Evolutionary conservation across 1,140 invertebrate genomes (phyloP).

Genomic region (Meloidogyne floridensis): DNA sequence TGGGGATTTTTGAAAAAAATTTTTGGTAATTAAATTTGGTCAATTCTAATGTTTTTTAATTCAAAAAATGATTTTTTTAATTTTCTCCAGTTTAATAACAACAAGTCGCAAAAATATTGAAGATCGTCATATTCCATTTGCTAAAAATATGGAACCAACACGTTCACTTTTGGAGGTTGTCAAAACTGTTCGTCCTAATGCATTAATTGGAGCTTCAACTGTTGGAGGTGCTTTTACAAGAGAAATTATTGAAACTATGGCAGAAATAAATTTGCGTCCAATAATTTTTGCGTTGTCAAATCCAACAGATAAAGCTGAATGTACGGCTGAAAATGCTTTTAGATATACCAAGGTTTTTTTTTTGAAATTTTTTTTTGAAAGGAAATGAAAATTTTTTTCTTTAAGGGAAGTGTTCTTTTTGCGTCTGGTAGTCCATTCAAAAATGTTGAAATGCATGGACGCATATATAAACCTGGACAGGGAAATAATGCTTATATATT

Average conservation of each 20-base stretch:
- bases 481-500: constrained; percentile 97
- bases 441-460: constrained; percentile 77
- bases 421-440: constrained; percentile 89
- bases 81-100: constrained; percentile 2
- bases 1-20: background rate
- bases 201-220: constrained; percentile 79
- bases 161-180: constrained; percentile 79
- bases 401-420: constrained; percentile 82
- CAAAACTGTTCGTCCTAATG: constrained; percentile 77
- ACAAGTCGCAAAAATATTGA: constrained; percentile 8
- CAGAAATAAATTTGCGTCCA: constrained; percentile 80
- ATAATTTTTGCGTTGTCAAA: constrained; percentile 93
- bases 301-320: constrained; percentile 92
- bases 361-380: constrained; percentile 5
- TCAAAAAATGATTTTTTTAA: background rate
- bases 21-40: too few species aligned
- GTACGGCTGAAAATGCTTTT: constrained; percentile 89
- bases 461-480: constrained; percentile 84
- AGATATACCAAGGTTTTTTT: constrained; percentile 77
- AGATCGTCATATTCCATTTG: constrained; percentile 77
- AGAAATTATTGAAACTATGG: constrained; percentile 83
- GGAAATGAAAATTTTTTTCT: constrained; percentile 16
- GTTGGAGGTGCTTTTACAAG: constrained; percentile 85
- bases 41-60: too few species aligned
- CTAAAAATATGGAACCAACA: constrained; percentile 79